These are phyloP conservation scores for Ancistrus triradiatus DNA, from an alignment of 2,113 vertebrate genomes.

Conservation along the genomic window DNA sequence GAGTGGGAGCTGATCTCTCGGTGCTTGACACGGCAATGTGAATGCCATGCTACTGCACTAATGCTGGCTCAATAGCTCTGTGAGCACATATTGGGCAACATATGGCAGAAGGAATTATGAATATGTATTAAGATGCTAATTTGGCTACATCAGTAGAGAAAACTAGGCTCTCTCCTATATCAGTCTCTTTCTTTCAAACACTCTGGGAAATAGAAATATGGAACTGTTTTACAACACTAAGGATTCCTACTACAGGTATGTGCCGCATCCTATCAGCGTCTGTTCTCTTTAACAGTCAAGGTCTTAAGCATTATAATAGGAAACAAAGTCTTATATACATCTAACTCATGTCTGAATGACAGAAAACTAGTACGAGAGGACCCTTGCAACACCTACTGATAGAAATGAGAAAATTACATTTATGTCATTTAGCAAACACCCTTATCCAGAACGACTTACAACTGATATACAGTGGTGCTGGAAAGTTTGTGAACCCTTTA, in stretches of 20 bases:
- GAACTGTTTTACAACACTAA: background rate
- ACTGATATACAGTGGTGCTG: too few species aligned
- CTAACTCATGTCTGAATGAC: too few species aligned
- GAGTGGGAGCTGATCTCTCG: conserved; percentile 27
- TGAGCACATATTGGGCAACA: conserved; percentile 20
- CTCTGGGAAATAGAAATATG: background rate
- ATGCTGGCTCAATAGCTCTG: conserved; percentile 15
- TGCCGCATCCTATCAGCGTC: background rate
- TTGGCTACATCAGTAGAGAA: background rate
- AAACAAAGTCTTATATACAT: too few species aligned
- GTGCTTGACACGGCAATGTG: conserved; percentile 20
- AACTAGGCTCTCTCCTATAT: background rate
- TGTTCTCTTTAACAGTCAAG: too few species aligned
- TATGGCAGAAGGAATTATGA: conserved; percentile 2
- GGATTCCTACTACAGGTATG: background rate
- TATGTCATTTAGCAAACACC: too few species aligned
- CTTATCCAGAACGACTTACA: too few species aligned
- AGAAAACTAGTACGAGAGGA: too few species aligned
- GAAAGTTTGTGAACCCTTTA: too few species aligned
- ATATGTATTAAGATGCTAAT: conserved; percentile 15
- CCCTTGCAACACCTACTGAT: too few species aligned
- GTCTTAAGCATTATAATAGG: too few species aligned
- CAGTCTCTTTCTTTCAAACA: background rate
- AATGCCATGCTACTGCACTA: conserved; percentile 31
- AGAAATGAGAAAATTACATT: too few species aligned